phyloP scores from a whole-genome alignment of 2,113 vertebrate genomes.

The Tyrannus savana region DNA sequence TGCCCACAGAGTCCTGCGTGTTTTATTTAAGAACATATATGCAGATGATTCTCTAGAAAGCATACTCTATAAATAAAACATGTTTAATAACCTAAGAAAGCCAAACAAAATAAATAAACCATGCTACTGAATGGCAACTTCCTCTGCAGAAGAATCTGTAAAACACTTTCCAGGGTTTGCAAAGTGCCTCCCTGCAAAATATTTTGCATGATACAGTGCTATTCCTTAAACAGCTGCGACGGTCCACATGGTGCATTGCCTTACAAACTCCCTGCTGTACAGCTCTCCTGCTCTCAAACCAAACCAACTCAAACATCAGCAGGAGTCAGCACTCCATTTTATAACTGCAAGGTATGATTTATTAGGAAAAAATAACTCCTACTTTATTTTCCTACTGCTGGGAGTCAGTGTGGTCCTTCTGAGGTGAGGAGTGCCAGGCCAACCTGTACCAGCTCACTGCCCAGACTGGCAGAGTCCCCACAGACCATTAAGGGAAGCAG shows the following conservation, averaged over 20 bases:
- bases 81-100: constrained; percentile 49
- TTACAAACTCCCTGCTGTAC: not conserved
- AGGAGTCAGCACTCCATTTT: not conserved
- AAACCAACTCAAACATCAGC: not conserved
- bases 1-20: not conserved
- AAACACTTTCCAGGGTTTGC: not conserved
- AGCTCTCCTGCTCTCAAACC: not conserved
- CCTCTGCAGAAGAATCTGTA: not conserved
- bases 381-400: not conserved
- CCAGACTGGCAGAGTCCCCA: not conserved
- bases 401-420: not conserved
- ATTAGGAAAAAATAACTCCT: not conserved
- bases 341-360: not conserved
- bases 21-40: not conserved
- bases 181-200: not conserved
- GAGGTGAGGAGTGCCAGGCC: not conserved
- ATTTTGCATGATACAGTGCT: not conserved
- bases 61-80: constrained; percentile 41
- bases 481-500: not conserved
- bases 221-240: not conserved
- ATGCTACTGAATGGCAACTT: not conserved
- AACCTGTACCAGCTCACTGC: not conserved
- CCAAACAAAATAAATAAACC: constrained; percentile 56
- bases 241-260: not conserved
- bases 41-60: constrained; percentile 35